A percentile compares a stretch with the other conserved stretches of the same genome.
Evolutionary conservation across 2,888 invertebrate species (phyloP).

Genomic region (Zygogramma bicolorata): DNA sequence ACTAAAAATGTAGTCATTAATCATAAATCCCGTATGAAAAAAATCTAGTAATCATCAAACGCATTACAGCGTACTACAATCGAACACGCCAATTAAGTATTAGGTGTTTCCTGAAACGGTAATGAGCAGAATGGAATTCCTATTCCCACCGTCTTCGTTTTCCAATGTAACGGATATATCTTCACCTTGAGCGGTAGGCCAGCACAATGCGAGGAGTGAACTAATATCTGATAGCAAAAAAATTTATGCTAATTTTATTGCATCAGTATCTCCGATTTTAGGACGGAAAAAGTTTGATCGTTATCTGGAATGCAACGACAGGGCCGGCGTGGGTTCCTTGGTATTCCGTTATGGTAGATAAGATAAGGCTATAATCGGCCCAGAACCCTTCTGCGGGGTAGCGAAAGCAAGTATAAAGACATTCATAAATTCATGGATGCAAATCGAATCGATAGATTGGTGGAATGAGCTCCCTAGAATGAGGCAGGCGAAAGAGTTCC

Average conservation of each 20-base stretch:
- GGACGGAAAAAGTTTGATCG: not conserved
- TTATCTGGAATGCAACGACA: not conserved
- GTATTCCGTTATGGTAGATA: too few species aligned
- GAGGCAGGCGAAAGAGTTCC: too few species aligned
- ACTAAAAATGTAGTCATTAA: not conserved
- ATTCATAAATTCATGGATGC: too few species aligned
- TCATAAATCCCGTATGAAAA: not conserved
- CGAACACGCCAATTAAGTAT: not conserved
- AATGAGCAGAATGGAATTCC: not conserved
- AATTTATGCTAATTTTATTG: not conserved
- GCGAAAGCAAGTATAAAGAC: too few species aligned
- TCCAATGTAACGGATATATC: conserved; percentile 1
- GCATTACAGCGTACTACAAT: not conserved
- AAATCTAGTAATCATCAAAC: not conserved
- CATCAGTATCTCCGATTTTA: not conserved
- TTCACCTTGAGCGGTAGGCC: not conserved
- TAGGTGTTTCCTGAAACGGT: not conserved
- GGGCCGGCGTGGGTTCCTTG: not conserved
- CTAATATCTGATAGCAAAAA: conserved; percentile 1
- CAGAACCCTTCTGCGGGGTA: too few species aligned
- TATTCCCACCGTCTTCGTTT: not conserved
- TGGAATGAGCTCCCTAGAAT: too few species aligned
- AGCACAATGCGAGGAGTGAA: not conserved
- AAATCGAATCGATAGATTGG: too few species aligned
- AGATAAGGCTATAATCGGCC: too few species aligned